Conservation (phyloP, 2,797 vertebrate species). For the Morelia viridis region DNA sequence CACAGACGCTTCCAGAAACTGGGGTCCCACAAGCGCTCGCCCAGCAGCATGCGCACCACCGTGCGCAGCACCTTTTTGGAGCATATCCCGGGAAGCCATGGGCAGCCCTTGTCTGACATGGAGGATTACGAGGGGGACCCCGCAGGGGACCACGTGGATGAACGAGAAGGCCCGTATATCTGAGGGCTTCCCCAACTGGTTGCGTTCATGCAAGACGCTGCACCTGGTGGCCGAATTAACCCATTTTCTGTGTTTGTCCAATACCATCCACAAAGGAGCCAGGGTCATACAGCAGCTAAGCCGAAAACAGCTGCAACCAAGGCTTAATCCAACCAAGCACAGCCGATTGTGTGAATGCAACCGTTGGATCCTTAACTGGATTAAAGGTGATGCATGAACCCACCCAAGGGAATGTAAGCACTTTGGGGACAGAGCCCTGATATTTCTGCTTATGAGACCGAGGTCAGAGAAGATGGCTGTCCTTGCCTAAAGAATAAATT, state of each 20-base stretch:
- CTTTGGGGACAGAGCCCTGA: too few relatives aligned
- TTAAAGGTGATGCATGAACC: neutral
- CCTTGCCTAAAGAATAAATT: neutral
- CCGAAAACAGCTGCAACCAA: neutral
- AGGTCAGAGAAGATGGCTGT: too few relatives aligned
- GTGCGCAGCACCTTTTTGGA: constrained; percentile 84
- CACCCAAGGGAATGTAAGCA: rapidly evolving
- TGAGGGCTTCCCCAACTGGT: constrained; percentile 18
- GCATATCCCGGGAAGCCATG: constrained; percentile 59
- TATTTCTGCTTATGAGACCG: neutral
- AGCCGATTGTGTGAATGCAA: neutral
- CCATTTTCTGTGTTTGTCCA: neutral
- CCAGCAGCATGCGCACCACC: constrained; percentile 81
- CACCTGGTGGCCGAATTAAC: neutral
- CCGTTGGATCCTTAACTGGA: neutral
- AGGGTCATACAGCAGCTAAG: neutral
- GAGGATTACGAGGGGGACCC: constrained; percentile 65
- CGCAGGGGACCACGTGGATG: constrained; percentile 47
- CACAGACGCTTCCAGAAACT: constrained; percentile 25
- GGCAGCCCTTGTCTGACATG: constrained; percentile 46
- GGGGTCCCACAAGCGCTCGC: constrained; percentile 67
- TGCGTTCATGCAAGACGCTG: neutral
- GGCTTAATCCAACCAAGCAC: neutral
- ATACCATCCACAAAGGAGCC: neutral
- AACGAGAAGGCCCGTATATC: neutral